Percentiles rank a stretch among this genome's conserved stretches.
phyloP scores from a whole-genome alignment of 1,140 invertebrate species.

The Drosophila ercepeae region DNA sequence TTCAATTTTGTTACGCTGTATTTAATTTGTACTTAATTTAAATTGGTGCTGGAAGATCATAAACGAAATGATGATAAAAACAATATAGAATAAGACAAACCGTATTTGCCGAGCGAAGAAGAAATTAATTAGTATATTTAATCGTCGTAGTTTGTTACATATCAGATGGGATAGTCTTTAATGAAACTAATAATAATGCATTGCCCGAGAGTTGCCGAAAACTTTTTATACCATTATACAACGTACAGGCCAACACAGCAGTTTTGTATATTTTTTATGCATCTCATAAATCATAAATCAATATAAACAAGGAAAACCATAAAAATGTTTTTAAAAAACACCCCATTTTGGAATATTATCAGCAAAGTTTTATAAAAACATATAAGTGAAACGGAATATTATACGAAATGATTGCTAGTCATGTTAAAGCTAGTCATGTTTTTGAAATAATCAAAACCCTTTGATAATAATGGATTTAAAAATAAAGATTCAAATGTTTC shows the following conservation, averaged over 20 bases:
- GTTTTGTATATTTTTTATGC: conserved; percentile 46
- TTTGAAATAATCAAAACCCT: conserved; percentile 44
- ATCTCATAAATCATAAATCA: conserved; percentile 32
- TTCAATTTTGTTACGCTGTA: conserved; percentile 62
- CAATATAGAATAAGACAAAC: conserved; percentile 22
- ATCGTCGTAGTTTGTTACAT: conserved; percentile 73
- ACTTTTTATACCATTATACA: conserved; percentile 73
- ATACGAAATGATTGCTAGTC: conserved; percentile 42
- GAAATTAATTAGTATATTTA: conserved; percentile 45
- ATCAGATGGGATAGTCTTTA: conserved; percentile 36
- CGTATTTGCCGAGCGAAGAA: conserved; percentile 55
- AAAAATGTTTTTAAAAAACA: conserved; percentile 68
- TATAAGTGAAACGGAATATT: conserved; percentile 17
- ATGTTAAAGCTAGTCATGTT: conserved; percentile 58
- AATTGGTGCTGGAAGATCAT: conserved; percentile 56
- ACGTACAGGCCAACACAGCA: conserved; percentile 20
- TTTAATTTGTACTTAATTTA: conserved; percentile 43
- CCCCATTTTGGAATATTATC: conserved; percentile 28
- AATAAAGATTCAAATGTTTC: conserved; percentile 65
- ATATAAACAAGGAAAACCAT: conserved; percentile 15
- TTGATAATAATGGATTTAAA: conserved; percentile 54
- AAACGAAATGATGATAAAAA: conserved; percentile 5
- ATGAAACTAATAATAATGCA: conserved; percentile 15
- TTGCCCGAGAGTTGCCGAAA: conserved; percentile 15
- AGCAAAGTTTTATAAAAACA: conserved; percentile 59